A percentile compares a stretch with the other conserved stretches of the same genome.
These are phyloP conservation scores for Vireo griseus DNA, from an alignment of 2,797 vertebrate species.

Conservation along the genomic window DNA sequence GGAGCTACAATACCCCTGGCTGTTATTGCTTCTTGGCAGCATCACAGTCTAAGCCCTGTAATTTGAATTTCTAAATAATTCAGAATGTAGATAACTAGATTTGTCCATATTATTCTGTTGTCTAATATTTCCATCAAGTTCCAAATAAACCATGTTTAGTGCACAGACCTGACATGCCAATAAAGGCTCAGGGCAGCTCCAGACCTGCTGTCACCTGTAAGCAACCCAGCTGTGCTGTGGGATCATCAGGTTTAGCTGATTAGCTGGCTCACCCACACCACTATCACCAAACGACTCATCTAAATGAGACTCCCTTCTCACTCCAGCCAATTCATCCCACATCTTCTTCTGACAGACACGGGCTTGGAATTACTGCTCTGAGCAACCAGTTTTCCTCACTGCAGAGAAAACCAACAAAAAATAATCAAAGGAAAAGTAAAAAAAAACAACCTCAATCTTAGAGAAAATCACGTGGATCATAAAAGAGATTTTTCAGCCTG, in stretches of 20 bases:
- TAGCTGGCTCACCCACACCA: not conserved
- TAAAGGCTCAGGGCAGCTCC: not conserved
- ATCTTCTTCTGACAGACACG: not conserved
- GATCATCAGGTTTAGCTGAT: not conserved
- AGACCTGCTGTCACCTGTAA: not conserved
- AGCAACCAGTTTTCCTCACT: not conserved
- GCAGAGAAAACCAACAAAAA: not conserved
- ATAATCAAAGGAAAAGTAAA: conserved; percentile 10
- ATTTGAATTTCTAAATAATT: not conserved
- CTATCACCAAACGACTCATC: not conserved
- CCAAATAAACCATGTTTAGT: not conserved
- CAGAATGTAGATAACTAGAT: not conserved
- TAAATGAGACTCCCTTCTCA: not conserved
- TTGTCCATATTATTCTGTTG: not conserved
- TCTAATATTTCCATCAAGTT: not conserved
- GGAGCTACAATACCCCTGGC: not conserved
- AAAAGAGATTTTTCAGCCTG: not conserved
- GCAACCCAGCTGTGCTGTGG: not conserved
- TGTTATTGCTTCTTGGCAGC: not conserved
- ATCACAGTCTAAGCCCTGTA: not conserved
- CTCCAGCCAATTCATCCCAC: not conserved
- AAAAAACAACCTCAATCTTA: not conserved
- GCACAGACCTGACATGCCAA: not conserved
- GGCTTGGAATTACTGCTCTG: not conserved
- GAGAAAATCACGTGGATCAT: not conserved